Evolutionary conservation across 2,888 invertebrate species (phyloP).

Genomic region (Mylabris sibirica): DNA sequence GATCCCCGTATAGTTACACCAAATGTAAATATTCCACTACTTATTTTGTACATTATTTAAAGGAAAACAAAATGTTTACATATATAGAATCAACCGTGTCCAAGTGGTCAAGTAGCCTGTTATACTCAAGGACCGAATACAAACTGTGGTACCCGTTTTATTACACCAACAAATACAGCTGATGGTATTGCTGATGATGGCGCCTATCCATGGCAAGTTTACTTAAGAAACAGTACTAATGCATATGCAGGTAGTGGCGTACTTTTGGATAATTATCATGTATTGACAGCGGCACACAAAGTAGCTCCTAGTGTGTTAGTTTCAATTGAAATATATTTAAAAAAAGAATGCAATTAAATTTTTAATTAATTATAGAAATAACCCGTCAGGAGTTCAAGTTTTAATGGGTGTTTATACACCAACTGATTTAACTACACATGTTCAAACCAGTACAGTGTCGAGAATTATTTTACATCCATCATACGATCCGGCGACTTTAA

Average conservation of each 20-base stretch:
- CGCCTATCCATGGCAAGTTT: slow-evolving; percentile 78
- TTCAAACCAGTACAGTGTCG: slow-evolving; percentile 39
- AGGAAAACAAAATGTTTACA: background rate
- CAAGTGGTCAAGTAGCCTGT: slow-evolving; percentile 50
- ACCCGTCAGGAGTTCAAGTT: slow-evolving; percentile 43
- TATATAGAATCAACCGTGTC: slow-evolving; percentile 44
- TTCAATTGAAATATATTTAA: slow-evolving; percentile 30
- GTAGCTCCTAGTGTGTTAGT: slow-evolving; percentile 52
- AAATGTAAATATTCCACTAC: slow-evolving; percentile 18
- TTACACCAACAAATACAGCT: slow-evolving; percentile 55
- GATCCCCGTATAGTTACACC: slow-evolving; percentile 54
- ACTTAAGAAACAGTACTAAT: slow-evolving; percentile 49
- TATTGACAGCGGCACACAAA: slow-evolving; percentile 79
- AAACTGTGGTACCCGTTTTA: slow-evolving; percentile 61
- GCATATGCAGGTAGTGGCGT: slow-evolving; percentile 76
- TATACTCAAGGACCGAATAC: slow-evolving; percentile 41
- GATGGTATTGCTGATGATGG: slow-evolving; percentile 71
- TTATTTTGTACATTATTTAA: background rate
- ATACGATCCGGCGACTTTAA: slow-evolving; percentile 76
- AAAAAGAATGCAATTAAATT: background rate
- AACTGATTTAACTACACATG: slow-evolving; percentile 20
- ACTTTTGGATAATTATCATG: slow-evolving; percentile 70
- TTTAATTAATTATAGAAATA: slow-evolving; percentile 36
- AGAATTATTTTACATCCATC: slow-evolving; percentile 38
- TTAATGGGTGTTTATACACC: slow-evolving; percentile 50